Percentiles rank a stretch among this genome's conserved stretches.
Evolutionary conservation across 2,113 vertebrate species (phyloP).

Genomic region (Varanus komodoensis): DNA sequence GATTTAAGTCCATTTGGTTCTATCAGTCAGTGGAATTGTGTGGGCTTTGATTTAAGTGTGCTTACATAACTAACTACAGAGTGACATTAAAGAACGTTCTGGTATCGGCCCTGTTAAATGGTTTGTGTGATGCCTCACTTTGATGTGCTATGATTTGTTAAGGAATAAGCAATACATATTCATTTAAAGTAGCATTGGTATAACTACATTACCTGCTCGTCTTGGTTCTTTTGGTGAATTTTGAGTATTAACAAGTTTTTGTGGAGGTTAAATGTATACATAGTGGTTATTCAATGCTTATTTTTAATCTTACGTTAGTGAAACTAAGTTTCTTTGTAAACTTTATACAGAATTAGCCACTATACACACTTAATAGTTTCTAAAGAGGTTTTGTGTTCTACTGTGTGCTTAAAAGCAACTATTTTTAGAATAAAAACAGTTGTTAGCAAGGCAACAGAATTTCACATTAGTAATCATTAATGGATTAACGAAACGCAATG

Average conservation of each 20-base stretch:
- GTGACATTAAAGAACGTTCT: not conserved
- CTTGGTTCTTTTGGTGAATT: not conserved
- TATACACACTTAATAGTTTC: not conserved
- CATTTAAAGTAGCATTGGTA: not conserved
- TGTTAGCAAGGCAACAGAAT: not conserved
- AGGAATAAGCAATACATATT: not conserved
- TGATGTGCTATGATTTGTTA: not conserved
- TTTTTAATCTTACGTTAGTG: not conserved
- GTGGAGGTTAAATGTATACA: not conserved
- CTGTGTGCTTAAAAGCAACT: not conserved
- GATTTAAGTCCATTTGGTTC: constrained; percentile 3
- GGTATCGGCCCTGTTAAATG: not conserved
- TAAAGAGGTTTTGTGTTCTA: not conserved
- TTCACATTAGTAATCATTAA: not conserved
- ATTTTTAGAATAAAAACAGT: constrained; percentile 19
- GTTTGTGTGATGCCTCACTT: constrained; percentile 16
- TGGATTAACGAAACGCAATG: not conserved
- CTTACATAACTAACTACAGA: not conserved
- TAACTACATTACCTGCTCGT: not conserved
- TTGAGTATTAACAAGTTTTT: not conserved
- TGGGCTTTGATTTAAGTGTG: not conserved
- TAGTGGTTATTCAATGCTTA: not conserved
- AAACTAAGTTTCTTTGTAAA: not conserved
- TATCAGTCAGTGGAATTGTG: not conserved
- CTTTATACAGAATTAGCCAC: not conserved